Evolutionary conservation across 2,888 invertebrate species (phyloP).

Genomic region (Meghimatium bilineatum): DNA sequence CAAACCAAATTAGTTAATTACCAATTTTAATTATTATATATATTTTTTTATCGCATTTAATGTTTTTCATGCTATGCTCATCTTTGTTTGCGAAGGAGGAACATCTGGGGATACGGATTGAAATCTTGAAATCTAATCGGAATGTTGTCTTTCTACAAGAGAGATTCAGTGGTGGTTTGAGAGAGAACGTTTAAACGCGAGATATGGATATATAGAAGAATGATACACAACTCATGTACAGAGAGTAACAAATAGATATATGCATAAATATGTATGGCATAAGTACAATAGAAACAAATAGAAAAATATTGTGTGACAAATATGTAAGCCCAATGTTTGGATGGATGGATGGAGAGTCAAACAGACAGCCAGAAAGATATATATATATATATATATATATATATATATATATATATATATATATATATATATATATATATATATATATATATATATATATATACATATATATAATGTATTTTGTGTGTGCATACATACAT

Average conservation of each 20-base stretch:
- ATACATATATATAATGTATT: constrained; percentile 7
- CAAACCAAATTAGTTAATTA: too few species aligned
- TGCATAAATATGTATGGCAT: not conserved
- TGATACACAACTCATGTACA: too few species aligned
- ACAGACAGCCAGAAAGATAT: not conserved
- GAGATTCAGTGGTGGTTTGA: too few species aligned
- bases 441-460: not conserved
- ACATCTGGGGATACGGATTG: too few species aligned
- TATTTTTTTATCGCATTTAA: too few species aligned
- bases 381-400: not conserved
- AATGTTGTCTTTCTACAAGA: too few species aligned
- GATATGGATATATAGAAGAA: too few species aligned
- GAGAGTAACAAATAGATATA: not conserved
- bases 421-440: not conserved
- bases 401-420: not conserved
- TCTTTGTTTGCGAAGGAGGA: too few species aligned
- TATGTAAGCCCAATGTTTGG: not conserved
- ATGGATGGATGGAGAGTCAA: not conserved
- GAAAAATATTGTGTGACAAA: not conserved
- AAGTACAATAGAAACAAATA: not conserved
- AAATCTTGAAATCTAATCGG: too few species aligned
- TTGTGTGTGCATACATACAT: not conserved
- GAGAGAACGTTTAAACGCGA: too few species aligned
- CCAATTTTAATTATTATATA: too few species aligned
- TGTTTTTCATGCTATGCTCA: too few species aligned